Evolutionary conservation across 2,888 invertebrate genomes (phyloP), one percentile per base, ranked within the genome.

Genomic region (Calameuta filiformis): DNA sequence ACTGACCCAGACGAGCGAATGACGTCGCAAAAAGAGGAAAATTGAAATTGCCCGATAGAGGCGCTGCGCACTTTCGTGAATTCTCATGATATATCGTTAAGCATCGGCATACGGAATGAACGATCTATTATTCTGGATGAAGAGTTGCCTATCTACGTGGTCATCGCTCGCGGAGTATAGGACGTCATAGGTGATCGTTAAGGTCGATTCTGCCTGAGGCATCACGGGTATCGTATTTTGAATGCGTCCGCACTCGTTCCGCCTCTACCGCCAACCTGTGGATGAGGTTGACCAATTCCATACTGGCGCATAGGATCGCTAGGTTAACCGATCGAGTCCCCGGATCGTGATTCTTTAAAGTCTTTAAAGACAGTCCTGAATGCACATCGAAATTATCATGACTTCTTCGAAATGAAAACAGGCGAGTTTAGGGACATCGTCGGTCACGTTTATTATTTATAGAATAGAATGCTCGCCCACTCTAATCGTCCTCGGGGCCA

Each of bases 401-500:
- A 56, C 56, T 56, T 56, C 23, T 9, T 56, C 56, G 56, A 56
- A 56, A 56, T 56, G 23, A 56, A 56, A 56, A 56, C 56, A 56
- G 23, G 56, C 56, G 56, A 56, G 56, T 56, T 56, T 6, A 23
- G 56, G 23, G 56, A 56, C 23, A 23, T 56, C 56, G 23, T 23
- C 56, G 71, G 71, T 34, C 71, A 34, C 71, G 71, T 34, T 71
- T 71, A 35, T 79, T 81, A 79, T 81, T 81, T 78, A 79, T 79
- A 79, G 78, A 75, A 79, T 79, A 79, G 78, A 75, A 34, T 33
- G 33, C 75, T 80, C 75, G 77, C 79, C 77, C 76, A 75, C 80
- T 77, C 81, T 78, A 80, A 82, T 83, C 81, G 77, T 23, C 74
- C 30, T 56, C 73, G 73, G 80, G 84, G 82, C 82, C 82, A 83